Conservation (phyloP, 2,113 vertebrate genomes). For the Antechinus flavipes region DNA sequence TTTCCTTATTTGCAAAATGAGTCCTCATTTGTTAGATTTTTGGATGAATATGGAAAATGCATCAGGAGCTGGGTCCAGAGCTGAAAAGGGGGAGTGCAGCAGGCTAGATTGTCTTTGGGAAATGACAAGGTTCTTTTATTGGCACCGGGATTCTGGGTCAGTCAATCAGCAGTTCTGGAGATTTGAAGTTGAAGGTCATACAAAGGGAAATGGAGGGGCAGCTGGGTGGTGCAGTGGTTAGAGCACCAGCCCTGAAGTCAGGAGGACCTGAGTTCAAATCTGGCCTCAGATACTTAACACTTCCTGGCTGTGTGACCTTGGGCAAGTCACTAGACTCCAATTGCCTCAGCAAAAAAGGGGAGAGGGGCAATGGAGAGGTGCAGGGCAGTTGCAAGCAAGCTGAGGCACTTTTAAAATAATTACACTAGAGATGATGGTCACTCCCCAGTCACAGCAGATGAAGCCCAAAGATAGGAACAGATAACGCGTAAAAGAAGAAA, state of each 20-base stretch:
- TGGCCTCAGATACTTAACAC: no score
- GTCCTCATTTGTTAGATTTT: not conserved
- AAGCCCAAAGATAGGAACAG: not conserved
- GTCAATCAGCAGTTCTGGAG: not conserved
- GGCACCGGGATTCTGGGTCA: not conserved
- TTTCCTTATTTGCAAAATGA: not conserved
- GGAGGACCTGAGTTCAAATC: no score
- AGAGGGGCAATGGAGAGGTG: not conserved
- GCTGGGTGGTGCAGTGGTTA: no score
- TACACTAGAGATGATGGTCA: not conserved
- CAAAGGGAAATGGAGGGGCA: not conserved
- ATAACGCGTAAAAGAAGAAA: not conserved
- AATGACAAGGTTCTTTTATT: not conserved
- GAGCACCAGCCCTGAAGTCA: no score
- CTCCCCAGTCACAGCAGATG: not conserved
- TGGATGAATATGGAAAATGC: not conserved
- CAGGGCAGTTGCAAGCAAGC: not conserved
- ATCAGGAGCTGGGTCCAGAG: not conserved
- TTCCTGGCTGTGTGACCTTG: no score
- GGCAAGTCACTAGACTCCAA: no score
- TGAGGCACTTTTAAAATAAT: not conserved
- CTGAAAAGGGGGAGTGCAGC: not conserved
- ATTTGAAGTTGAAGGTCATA: not conserved
- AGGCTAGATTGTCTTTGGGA: not conserved
- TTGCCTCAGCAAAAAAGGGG: no score